These are phyloP conservation scores for Eutrigla gurnardus DNA, from an alignment of 2,797 vertebrate species.

Conservation along the genomic window DNA sequence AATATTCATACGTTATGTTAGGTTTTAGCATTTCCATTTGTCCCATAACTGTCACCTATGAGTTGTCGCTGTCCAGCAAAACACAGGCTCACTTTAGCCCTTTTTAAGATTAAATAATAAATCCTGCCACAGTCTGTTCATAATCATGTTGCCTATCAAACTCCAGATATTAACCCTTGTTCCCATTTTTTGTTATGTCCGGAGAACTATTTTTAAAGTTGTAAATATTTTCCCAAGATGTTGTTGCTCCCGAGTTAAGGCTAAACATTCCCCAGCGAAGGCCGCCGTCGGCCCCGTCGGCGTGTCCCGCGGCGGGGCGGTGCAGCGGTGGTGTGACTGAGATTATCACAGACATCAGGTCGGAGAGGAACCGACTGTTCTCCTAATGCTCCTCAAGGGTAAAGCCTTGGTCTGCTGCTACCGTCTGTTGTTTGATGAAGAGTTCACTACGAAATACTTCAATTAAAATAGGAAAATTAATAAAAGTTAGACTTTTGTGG, in stretches of 20 bases:
- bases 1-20: no score
- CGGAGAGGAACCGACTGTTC: constrained; percentile 69
- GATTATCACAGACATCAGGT: constrained; percentile 65
- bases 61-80: neutral
- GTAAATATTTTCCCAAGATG: constrained; percentile 60
- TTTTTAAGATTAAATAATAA: neutral
- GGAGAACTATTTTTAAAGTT: constrained; percentile 37
- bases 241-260: constrained; percentile 41
- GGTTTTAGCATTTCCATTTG: neutral
- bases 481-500: no score
- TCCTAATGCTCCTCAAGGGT: constrained; percentile 63
- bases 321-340: constrained; percentile 29
- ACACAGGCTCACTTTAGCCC: neutral
- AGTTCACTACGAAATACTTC: neutral
- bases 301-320: constrained; percentile 4
- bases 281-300: constrained; percentile 38
- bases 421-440: constrained; percentile 23
- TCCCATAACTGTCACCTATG: neutral
- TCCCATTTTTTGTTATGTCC: constrained; percentile 35
- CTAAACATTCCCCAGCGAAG: constrained; percentile 63
- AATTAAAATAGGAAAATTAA: neutral
- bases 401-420: constrained; percentile 51
- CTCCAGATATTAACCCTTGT: constrained; percentile 2
- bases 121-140: neutral
- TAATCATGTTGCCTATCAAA: constrained; percentile 2